Base-by-base conservation (phyloP, 2,113 vertebrate species). In the Budorcas taxicolor region DNA sequence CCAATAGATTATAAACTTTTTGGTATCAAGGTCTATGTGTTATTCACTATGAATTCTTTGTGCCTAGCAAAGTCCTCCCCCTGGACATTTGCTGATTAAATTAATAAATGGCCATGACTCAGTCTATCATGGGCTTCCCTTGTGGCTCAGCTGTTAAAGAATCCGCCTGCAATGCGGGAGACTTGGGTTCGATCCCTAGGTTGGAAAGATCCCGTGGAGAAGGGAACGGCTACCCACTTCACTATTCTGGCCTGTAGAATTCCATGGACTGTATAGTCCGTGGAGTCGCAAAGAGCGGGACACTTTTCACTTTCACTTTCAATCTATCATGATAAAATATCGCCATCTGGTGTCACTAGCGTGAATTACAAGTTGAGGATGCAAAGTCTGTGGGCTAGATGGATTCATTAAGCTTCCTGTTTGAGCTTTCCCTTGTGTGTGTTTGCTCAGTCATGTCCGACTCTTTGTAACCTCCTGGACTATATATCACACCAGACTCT, bases 261-360 rank as follows among this genome's bases (percentile, higher is more conserved):
- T 67, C 8, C 31, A 19, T 19, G 33, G 33, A 64, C 62, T 64
- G 0, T 16, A 17, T 7, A 62, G 62, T n/a, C 7, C 16, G 8
- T 5, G 33, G n/a, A 12, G n/a, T 40, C 3, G 3, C 19, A 74
- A 23, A 33, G 10, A 74, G 67, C 40, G 1, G 4, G 21, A 74
- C n/a, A 74, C 9, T 13, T n/a, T 11, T 12, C 67, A 71, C 17
- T 36, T 40, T 74, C 67, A 40, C 36, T 74, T 74, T 76, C 40
- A 36, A 52, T 27, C 1, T 53, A 95, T 81, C 29, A 29, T 33
- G 76, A 86, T 47, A 10, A 91, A 95, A 96, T 97, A 60, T 64
- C 14, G 81, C 98, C 97, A 97, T 84, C 98, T 98, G 84, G 94
- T 97, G 96, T 93, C 78, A 11, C 12, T 6, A 83, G 64, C 7